Evolutionary conservation across 2,888 invertebrate species (phyloP).

Genomic region (Ophonus ardosiacus): DNA sequence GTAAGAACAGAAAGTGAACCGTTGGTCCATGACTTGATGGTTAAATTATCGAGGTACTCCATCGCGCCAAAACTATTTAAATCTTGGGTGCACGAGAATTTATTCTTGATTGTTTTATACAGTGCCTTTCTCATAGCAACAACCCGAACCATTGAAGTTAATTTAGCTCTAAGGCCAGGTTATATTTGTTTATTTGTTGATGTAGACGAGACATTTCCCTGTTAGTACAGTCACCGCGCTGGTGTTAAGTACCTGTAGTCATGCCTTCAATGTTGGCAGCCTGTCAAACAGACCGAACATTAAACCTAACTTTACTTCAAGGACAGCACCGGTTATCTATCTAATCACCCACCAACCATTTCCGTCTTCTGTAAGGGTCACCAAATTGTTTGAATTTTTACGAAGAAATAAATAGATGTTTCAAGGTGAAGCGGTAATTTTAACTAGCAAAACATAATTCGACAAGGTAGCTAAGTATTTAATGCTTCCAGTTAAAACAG

Average conservation of each 20-base stretch:
- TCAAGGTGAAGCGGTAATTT: background rate
- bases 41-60: too few species aligned
- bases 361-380: background rate
- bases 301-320: constrained; percentile 48
- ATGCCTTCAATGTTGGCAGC: constrained; percentile 36
- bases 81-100: background rate
- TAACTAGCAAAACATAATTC: too few species aligned
- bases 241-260: constrained; percentile 46
- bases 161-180: background rate
- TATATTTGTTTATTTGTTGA: constrained; percentile 43
- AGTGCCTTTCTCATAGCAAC: background rate
- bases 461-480: too few species aligned
- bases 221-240: constrained; percentile 39
- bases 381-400: background rate
- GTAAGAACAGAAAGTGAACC: too few species aligned
- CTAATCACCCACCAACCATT: background rate
- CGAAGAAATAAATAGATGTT: background rate
- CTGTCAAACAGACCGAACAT: constrained; percentile 10
- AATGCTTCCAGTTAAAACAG: too few species aligned
- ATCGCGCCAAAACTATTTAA: background rate
- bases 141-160: background rate
- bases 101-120: background rate
- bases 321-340: constrained; percentile 20
- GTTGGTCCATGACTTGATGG: too few species aligned
- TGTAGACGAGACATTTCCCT: constrained; percentile 41